These are phyloP conservation scores for Ophion obscuratus DNA, from an alignment of 2,888 invertebrate genomes.

Conservation along the genomic window DNA sequence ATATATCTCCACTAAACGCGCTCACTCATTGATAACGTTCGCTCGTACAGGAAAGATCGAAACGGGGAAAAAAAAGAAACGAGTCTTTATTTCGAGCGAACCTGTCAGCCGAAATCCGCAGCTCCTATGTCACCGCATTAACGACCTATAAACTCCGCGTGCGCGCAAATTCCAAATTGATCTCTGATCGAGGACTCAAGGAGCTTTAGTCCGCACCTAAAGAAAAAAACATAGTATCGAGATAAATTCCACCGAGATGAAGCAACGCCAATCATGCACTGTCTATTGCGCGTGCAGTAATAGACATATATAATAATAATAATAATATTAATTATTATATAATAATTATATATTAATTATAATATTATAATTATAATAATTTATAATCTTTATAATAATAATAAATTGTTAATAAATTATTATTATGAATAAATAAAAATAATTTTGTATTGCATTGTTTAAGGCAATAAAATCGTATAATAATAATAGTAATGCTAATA, in stretches of 20 bases:
- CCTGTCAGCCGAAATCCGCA: neutral
- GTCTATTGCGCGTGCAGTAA: neutral
- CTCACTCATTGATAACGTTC: too few relatives aligned
- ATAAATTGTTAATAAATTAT: neutral
- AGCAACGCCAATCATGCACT: neutral
- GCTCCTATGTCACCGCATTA: neutral
- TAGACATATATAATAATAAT: neutral
- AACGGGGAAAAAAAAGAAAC: neutral
- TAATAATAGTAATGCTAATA: too few relatives aligned
- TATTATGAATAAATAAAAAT: too few relatives aligned
- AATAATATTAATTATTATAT: neutral
- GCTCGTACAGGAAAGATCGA: too few relatives aligned
- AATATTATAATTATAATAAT: too few relatives aligned
- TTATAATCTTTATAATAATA: neutral
- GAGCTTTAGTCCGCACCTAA: neutral
- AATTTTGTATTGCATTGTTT: too few relatives aligned
- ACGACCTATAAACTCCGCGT: neutral
- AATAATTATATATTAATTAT: too few relatives aligned
- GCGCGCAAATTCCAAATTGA: neutral
- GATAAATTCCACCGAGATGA: neutral
- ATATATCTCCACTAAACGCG: neutral
- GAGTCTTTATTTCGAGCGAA: neutral
- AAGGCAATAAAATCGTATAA: too few relatives aligned
- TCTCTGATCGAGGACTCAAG: neutral
- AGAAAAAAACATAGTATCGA: neutral